Evolutionary conservation across 1,140 invertebrate genomes (phyloP), one percentile per base, ranked within the genome.

Genomic region (Magallana angulata): DNA sequence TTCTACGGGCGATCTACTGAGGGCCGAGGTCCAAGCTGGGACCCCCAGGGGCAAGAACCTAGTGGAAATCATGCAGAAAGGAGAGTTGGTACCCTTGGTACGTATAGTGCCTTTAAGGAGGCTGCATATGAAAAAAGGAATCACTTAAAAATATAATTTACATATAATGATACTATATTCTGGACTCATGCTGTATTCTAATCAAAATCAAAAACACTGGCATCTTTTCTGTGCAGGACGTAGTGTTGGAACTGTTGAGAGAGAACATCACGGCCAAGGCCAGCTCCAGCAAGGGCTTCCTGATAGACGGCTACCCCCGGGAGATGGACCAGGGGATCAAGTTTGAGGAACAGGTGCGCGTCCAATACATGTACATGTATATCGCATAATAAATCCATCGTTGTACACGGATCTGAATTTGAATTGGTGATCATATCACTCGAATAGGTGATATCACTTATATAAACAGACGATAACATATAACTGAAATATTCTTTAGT

Each of bases 271-370:
- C 93, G 5, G 92, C 91, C 30, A 94, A 93, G 71, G 91, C 92
- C 24, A 86, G 87, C 30, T 90, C 85, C 8, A 93, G 93, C 82
- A 93, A 86, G 95, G 98, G 98, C 0, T 97, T 98, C 85, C 96
- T 99, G 84, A 96, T 99, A 56, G 98, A 98, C 94, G 98, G 98
- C 1, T 99, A 97, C 94, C 98, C 98, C 0, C 95, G 98, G 82
- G 97, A 98, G 92, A 95, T 98, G 90, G 96, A 97, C 81, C 98
- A 99, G 95, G 97, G 97, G 87, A 96, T 96, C 57, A 96, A 96
- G 91, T 98, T 98, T 94, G 97, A 99, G 94, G 96, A 96, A 68
- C 97, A 98, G 96, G 98, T 98, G 93, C 30, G 82, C 76, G 18
- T 36, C 18, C 8, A 12, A 4, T 64, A 64, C 3, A 5, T 14